Percentiles rank a stretch among this genome's conserved stretches.
phyloP scores from a whole-genome alignment of 1,140 invertebrate species.

The Drosophila kikkawai region DNA sequence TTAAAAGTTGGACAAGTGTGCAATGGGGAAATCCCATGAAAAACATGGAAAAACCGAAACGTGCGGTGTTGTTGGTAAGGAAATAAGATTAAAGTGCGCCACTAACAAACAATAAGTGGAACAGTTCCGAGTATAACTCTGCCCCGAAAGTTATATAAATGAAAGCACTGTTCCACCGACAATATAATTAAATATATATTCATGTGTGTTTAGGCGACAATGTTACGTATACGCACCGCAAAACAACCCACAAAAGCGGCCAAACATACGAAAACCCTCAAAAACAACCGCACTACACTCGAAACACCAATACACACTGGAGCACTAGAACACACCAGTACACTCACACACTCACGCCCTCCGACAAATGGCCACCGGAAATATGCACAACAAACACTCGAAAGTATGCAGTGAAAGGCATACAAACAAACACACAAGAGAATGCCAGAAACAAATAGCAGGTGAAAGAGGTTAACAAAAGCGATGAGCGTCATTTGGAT shows the following conservation, averaged over 20 bases:
- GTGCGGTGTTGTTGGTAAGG: constrained; percentile 21
- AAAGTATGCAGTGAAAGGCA: constrained; percentile 41
- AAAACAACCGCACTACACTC: constrained; percentile 71
- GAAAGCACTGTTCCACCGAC: constrained; percentile 20
- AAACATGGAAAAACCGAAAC: constrained; percentile 23
- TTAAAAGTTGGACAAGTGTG: constrained; percentile 63
- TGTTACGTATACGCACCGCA: constrained; percentile 63
- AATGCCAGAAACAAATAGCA: constrained; percentile 26
- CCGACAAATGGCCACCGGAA: constrained; percentile 62
- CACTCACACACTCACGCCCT: constrained; percentile 18
- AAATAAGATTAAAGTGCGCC: constrained; percentile 47
- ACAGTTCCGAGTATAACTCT: constrained; percentile 24
- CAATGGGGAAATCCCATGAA: constrained; percentile 18
- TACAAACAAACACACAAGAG: background rate
- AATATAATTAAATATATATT: constrained; percentile 72
- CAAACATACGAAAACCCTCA: constrained; percentile 65
- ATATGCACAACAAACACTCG: constrained; percentile 72
- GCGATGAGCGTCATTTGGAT: constrained; percentile 37
- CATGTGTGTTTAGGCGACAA: constrained; percentile 34
- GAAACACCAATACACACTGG: constrained; percentile 49
- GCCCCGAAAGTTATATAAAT: constrained; percentile 39
- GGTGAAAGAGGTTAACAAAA: constrained; percentile 20
- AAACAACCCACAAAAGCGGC: constrained; percentile 56
- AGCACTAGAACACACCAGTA: constrained; percentile 22
- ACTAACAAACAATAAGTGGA: constrained; percentile 34